phyloP scores from a whole-genome alignment of 1,140 invertebrate genomes.

The Drosophila mayri region DNA sequence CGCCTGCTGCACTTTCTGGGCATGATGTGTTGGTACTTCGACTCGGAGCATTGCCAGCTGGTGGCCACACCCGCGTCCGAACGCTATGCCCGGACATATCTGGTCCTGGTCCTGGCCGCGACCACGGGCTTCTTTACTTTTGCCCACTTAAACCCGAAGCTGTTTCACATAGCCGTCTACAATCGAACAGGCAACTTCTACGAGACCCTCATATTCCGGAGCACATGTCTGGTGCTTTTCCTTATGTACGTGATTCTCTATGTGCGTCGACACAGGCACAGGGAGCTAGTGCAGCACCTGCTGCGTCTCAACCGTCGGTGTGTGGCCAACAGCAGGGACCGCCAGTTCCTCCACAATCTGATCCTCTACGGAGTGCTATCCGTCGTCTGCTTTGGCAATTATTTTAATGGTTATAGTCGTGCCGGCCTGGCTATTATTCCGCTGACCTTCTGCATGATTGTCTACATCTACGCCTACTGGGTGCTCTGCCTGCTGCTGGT shows the following conservation, averaged over 20 bases:
- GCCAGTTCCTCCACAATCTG: constrained; percentile 40
- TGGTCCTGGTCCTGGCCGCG: background rate
- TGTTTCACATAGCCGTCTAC: constrained; percentile 36
- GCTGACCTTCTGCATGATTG: constrained; percentile 14
- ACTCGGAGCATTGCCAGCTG: constrained; percentile 35
- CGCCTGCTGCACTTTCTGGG: constrained; percentile 41
- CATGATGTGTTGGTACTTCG: constrained; percentile 51
- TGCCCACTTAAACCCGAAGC: constrained; percentile 33
- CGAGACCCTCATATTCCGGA: constrained; percentile 46
- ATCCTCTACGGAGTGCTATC: constrained; percentile 32
- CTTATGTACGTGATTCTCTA: constrained; percentile 53
- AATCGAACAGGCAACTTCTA: constrained; percentile 66
- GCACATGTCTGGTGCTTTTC: constrained; percentile 43
- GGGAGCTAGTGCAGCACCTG: constrained; percentile 35
- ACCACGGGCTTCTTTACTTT: constrained; percentile 28
- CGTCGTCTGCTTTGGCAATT: constrained; percentile 29
- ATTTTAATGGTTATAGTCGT: constrained; percentile 26
- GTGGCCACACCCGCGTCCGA: constrained; percentile 27
- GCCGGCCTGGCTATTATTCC: constrained; percentile 2
- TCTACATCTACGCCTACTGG: constrained; percentile 54
- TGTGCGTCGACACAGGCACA: constrained; percentile 40
- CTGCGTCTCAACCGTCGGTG: constrained; percentile 34
- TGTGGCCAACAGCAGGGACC: background rate
- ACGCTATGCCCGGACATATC: constrained; percentile 38
- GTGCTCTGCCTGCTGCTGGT: constrained; percentile 52